A percentile compares a stretch with the other conserved stretches of the same genome.
Conservation (phyloP, 2,797 vertebrate genomes). For the Nasua narica region DNA sequence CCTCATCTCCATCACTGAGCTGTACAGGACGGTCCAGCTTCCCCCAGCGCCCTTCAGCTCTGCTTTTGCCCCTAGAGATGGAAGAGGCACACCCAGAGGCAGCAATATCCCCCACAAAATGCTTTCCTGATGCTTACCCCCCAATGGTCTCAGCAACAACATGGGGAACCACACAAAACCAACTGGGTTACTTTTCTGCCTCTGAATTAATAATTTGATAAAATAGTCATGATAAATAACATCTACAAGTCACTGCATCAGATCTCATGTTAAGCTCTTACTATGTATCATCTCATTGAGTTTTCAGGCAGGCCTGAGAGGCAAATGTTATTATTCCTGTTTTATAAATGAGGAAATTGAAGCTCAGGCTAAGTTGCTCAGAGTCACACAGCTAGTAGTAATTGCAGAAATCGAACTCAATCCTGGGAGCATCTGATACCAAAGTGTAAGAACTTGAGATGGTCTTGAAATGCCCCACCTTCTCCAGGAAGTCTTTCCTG, state of each 20-base stretch:
- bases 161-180: neutral
- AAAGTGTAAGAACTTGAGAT: neutral
- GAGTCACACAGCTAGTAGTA: neutral
- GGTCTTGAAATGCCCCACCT: neutral
- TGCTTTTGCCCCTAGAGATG: neutral
- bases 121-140: neutral
- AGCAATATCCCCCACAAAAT: neutral
- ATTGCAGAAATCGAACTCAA: neutral
- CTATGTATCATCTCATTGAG: neutral
- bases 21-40: neutral
- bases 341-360: neutral
- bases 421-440: neutral
- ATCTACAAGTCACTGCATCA: neutral
- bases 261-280: neutral
- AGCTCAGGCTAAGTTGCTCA: neutral
- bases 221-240: neutral
- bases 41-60: neutral
- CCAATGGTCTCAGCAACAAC: neutral
- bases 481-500: neutral
- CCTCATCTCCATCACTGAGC: neutral
- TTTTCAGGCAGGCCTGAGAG: neutral
- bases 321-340: neutral
- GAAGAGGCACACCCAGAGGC: neutral
- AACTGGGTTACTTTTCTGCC: neutral
- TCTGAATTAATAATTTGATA: neutral